These are phyloP conservation scores for Crenichthys baileyi DNA, from an alignment of 2,797 vertebrate genomes.

Conservation along the genomic window DNA sequence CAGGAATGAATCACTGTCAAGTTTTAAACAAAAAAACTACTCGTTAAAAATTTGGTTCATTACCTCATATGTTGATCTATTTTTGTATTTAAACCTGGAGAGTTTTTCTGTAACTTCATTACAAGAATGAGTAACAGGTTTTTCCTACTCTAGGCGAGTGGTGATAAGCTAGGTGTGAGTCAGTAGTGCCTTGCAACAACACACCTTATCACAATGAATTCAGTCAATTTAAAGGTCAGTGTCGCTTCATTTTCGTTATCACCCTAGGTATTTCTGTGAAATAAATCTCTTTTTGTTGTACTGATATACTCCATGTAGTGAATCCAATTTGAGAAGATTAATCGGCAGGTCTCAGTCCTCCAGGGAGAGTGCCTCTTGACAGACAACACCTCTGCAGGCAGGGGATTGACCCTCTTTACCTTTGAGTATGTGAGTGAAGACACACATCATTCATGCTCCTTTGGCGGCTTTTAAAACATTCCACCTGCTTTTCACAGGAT, in stretches of 20 bases:
- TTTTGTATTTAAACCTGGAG: background rate
- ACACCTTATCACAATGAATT: conserved; percentile 31
- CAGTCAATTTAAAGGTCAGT: conserved; percentile 47
- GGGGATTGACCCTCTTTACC: conserved; percentile 37
- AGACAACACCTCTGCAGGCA: conserved; percentile 57
- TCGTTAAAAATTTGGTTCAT: background rate
- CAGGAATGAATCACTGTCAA: background rate
- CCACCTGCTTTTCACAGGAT: conserved; percentile 67
- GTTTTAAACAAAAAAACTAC: background rate
- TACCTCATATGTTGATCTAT: background rate
- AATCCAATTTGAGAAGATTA: conserved; percentile 56
- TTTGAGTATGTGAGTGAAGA: conserved; percentile 21
- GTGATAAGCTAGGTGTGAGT: conserved; percentile 28
- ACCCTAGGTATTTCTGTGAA: conserved; percentile 23
- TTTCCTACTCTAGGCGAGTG: background rate
- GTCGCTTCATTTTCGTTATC: conserved; percentile 27
- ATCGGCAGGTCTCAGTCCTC: conserved; percentile 41
- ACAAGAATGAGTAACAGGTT: conserved; percentile 32
- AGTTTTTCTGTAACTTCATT: conserved; percentile 11
- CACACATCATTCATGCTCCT: conserved; percentile 42
- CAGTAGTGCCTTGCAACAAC: conserved; percentile 13
- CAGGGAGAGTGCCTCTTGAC: conserved; percentile 35
- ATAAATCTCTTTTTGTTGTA: conserved; percentile 28
- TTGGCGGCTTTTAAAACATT: conserved; percentile 56
- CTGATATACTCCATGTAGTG: conserved; percentile 23